These are phyloP conservation scores for Patiria miniata DNA, from an alignment of 35 echinoderm and acorn worm genomes.

Conservation along the genomic window DNA sequence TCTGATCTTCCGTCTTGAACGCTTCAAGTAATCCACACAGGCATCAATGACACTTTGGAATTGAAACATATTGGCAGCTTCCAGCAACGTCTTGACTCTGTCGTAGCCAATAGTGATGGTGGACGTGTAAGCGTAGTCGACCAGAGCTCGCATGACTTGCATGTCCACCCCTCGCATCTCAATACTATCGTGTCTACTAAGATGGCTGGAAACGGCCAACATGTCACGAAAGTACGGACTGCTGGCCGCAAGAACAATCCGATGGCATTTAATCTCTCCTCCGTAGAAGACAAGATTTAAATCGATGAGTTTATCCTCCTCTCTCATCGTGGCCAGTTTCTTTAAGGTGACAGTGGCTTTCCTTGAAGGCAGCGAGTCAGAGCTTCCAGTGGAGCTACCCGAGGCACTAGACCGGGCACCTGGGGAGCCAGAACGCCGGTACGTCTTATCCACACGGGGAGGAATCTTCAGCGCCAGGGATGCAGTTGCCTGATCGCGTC, in stretches of 20 bases:
- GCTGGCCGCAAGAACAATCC: conserved; percentile 72
- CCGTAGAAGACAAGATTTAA: conserved; percentile 68
- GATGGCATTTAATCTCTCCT: conserved; percentile 80
- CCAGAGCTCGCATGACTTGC: conserved; percentile 65
- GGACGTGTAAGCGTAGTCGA: conserved; percentile 87
- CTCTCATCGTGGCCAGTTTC: conserved; percentile 64
- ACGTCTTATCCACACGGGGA: not conserved
- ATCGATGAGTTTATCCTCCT: conserved; percentile 66
- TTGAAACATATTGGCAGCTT: conserved; percentile 59
- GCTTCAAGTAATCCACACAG: conserved; percentile 34
- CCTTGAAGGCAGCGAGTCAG: conserved; percentile 28
- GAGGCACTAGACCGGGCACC: conserved; percentile 49
- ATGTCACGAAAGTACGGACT: conserved; percentile 81
- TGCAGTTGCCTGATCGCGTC: not conserved
- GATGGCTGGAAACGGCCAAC: conserved; percentile 44
- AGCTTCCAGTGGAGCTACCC: conserved; percentile 44
- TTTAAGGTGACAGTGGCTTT: conserved; percentile 48
- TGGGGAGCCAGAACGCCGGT: conserved; percentile 9
- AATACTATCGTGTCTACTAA: conserved; percentile 70
- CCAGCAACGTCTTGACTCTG: conserved; percentile 53
- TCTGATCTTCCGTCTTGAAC: conserved; percentile 48
- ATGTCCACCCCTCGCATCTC: conserved; percentile 90
- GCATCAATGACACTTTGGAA: conserved; percentile 52
- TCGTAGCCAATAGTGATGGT: conserved; percentile 63
- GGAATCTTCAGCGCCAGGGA: conserved; percentile 6